A percentile compares a stretch with the other conserved stretches of the same genome.
phyloP scores from a whole-genome alignment of 2,888 invertebrate genomes.

The Acholoe squamosa region DNA sequence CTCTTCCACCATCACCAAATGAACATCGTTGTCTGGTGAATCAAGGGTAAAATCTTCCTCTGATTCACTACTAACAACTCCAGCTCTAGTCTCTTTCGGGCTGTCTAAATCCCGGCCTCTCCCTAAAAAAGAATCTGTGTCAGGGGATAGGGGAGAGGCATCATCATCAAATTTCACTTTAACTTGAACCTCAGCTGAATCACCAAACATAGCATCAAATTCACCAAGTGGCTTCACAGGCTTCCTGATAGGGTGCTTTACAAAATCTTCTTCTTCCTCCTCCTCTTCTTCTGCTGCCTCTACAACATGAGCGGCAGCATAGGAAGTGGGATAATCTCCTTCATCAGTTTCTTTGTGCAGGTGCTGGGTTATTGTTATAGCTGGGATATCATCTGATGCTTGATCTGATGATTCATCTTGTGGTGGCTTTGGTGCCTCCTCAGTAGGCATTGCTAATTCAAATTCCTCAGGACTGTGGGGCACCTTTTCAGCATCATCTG shows the following conservation, averaged over 20 bases:
- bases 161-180: constrained; percentile 61
- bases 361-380: constrained; percentile 87
- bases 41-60: constrained; percentile 59
- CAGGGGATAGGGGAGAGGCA: constrained; percentile 39
- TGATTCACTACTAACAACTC: constrained; percentile 46
- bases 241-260: constrained; percentile 31
- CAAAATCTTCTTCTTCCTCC: constrained; percentile 81
- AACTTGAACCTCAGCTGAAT: constrained; percentile 54
- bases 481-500: background rate
- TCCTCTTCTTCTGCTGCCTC: constrained; percentile 75
- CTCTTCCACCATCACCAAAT: constrained; percentile 33
- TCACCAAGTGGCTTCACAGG: constrained; percentile 57
- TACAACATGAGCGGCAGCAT: constrained; percentile 83
- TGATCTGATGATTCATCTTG: constrained; percentile 38
- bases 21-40: constrained; percentile 83
- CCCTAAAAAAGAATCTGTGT: constrained; percentile 66
- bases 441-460: constrained; percentile 41
- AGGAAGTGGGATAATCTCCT: constrained; percentile 71
- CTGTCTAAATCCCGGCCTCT: constrained; percentile 62
- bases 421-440: constrained; percentile 53
- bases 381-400: constrained; percentile 84
- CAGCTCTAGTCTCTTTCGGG: constrained; percentile 62
- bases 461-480: constrained; percentile 44
- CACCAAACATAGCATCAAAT: constrained; percentile 59
- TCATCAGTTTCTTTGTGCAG: constrained; percentile 81